phyloP scores from a whole-genome alignment of 2,113 vertebrate genomes.

The Cryptomyrus ogoouensis region DNA sequence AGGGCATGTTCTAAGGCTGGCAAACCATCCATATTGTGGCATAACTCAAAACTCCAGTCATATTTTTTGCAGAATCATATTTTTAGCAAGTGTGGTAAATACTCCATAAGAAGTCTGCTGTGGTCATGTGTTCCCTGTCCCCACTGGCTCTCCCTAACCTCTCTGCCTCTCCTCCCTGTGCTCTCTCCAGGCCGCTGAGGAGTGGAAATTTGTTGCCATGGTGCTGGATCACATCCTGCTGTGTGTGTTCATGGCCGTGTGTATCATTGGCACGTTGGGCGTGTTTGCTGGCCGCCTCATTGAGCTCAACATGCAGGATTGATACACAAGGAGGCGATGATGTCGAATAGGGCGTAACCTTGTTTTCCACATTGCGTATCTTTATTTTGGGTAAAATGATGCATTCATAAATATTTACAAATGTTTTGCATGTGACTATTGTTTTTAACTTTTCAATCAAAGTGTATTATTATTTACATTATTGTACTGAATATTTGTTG shows the following conservation, averaged over 20 bases:
- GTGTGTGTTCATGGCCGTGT: slow-evolving; percentile 90
- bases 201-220: slow-evolving; percentile 99
- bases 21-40: neutral
- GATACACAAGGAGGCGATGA: slow-evolving; percentile 32
- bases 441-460: neutral
- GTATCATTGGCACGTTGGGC: slow-evolving; percentile 84
- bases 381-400: neutral
- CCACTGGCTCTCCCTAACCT: neutral
- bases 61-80: neutral
- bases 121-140: neutral
- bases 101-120: neutral
- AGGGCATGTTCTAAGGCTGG: neutral
- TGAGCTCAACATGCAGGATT: slow-evolving; percentile 82
- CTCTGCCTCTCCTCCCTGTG: slow-evolving; percentile 9
- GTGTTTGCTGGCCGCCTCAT: slow-evolving; percentile 94
- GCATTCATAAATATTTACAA: neutral
- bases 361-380: neutral
- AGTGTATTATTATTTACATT: neutral
- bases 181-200: slow-evolving; percentile 77
- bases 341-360: neutral
- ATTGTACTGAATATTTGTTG: neutral
- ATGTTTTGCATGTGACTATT: neutral
- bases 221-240: slow-evolving; percentile 95
- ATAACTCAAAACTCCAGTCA: neutral
- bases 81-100: neutral